Conservation (phyloP, 2,888 invertebrate species). For the Automeris io region DNA sequence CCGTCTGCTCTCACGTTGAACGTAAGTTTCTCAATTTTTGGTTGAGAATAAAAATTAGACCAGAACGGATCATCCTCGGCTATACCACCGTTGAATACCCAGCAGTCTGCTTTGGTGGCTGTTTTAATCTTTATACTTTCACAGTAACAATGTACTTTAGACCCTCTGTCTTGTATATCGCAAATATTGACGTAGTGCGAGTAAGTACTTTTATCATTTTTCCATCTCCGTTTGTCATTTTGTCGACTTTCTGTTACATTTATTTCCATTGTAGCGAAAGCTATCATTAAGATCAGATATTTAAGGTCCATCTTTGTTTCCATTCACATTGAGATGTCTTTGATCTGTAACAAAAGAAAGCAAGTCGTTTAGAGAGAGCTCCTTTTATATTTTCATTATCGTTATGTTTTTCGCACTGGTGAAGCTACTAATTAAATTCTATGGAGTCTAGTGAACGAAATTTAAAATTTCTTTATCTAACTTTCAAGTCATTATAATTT, state of each 20-base stretch:
- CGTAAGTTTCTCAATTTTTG: conserved; percentile 81
- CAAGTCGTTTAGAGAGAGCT: conserved; percentile 29
- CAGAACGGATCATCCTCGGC: conserved; percentile 84
- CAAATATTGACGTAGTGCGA: conserved; percentile 75
- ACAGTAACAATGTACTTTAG: conserved; percentile 82
- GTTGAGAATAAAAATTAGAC: conserved; percentile 85
- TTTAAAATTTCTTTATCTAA: no score
- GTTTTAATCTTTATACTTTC: conserved; percentile 72
- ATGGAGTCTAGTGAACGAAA: neutral
- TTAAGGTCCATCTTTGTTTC: conserved; percentile 62
- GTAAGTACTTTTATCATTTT: conserved; percentile 56
- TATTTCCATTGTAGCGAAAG: conserved; percentile 65
- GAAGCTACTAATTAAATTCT: conserved; percentile 38
- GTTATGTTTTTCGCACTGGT: conserved; percentile 31
- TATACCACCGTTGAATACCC: conserved; percentile 83
- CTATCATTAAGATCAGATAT: conserved; percentile 67
- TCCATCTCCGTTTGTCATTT: conserved; percentile 67
- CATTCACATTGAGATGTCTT: conserved; percentile 45
- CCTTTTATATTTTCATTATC: conserved; percentile 33
- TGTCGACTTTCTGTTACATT: conserved; percentile 68
- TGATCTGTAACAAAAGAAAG: conserved; percentile 65
- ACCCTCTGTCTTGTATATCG: conserved; percentile 71
- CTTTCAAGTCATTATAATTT: no score
- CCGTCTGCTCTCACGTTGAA: conserved; percentile 84
- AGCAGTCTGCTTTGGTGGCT: conserved; percentile 85